A percentile compares a stretch with the other conserved stretches of the same genome.
These are phyloP conservation scores for Knipowitschia caucasica DNA, from an alignment of 2,797 vertebrate genomes.

Conservation along the genomic window DNA sequence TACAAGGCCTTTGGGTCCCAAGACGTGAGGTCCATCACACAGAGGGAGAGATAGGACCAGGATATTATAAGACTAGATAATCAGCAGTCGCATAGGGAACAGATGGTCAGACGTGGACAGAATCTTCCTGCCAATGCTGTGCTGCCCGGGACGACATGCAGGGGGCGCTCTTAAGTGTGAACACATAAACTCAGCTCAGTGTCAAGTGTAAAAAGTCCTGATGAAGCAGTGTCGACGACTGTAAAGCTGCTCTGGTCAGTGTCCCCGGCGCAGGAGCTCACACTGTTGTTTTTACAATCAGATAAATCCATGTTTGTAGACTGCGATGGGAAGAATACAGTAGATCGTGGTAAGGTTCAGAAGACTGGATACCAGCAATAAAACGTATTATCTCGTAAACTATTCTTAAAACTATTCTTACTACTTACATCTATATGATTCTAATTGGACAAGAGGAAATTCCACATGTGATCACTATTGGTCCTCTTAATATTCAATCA, in stretches of 20 bases:
- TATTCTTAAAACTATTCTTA: too few species aligned
- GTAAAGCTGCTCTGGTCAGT: constrained; percentile 31
- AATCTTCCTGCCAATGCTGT: constrained; percentile 62
- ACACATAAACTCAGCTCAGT: constrained; percentile 28
- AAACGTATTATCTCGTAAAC: too few species aligned
- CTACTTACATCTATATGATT: too few species aligned
- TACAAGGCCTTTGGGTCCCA: constrained; percentile 38
- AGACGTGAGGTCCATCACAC: constrained; percentile 45
- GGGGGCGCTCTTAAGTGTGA: constrained; percentile 30
- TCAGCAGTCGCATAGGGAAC: constrained; percentile 69
- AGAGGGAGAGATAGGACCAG: constrained; percentile 44
- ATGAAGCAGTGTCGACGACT: constrained; percentile 43
- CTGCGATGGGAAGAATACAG: too few species aligned
- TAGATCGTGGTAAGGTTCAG: too few species aligned
- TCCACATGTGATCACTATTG: too few species aligned
- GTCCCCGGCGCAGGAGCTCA: constrained; percentile 16
- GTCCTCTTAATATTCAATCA: too few species aligned
- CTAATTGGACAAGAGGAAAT: too few species aligned
- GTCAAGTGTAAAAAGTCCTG: constrained; percentile 32
- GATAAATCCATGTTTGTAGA: too few species aligned
- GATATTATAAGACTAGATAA: constrained; percentile 67
- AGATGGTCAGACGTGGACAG: constrained; percentile 74
- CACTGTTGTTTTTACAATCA: too few species aligned
- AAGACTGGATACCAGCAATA: too few species aligned
- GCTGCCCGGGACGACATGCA: constrained; percentile 43